Percentiles rank a stretch among this genome's conserved stretches.
These are phyloP conservation scores for Gymnocephalus cernua DNA, from an alignment of 2,113 vertebrate species.

Conservation along the genomic window DNA sequence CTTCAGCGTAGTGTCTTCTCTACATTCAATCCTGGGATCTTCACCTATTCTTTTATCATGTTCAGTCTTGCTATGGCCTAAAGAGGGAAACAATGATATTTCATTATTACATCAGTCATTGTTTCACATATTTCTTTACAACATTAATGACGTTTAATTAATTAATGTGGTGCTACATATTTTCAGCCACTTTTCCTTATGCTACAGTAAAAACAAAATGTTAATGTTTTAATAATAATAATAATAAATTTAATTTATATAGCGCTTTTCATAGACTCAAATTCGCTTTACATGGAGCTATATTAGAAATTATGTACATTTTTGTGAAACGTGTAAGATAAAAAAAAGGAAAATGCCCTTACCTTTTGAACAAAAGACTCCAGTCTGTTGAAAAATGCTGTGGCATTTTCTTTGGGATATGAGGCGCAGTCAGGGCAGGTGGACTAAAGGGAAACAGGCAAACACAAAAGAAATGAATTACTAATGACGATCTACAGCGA, in stretches of 20 bases:
- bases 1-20: conserved; percentile 78
- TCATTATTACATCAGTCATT: not conserved
- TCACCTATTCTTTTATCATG: conserved; percentile 7
- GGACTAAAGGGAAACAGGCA: conserved; percentile 52
- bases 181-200: not conserved
- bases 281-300: too few relatives aligned
- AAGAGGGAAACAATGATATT: not conserved
- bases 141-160: not conserved
- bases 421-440: conserved; percentile 62
- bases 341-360: not conserved
- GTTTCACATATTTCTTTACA: not conserved
- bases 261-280: too few relatives aligned
- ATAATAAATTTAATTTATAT: too few relatives aligned
- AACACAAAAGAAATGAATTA: not conserved
- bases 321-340: not conserved
- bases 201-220: not conserved
- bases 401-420: conserved; percentile 32
- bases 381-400: conserved; percentile 67
- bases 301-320: too few relatives aligned
- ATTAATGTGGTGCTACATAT: not conserved
- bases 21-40: conserved; percentile 32
- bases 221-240: too few relatives aligned
- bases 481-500: not conserved
- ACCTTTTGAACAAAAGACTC: conserved; percentile 75
- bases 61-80: conserved; percentile 40